These are phyloP conservation scores for Strigops habroptila DNA, from an alignment of 2,113 vertebrate genomes.

Conservation along the genomic window DNA sequence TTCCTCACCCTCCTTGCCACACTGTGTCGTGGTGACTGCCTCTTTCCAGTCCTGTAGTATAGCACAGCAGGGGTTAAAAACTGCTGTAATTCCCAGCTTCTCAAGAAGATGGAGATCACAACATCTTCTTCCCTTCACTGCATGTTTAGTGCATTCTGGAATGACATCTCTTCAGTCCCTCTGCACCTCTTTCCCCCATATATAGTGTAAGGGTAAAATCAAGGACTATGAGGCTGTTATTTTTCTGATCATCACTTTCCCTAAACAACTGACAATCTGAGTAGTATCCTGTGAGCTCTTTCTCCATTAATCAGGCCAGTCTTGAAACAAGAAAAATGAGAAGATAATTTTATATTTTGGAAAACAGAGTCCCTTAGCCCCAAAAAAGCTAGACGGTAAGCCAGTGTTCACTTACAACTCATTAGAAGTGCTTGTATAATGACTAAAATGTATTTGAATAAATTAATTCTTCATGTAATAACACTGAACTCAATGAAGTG, in stretches of 20 bases:
- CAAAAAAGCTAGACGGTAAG: neutral
- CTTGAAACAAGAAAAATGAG: neutral
- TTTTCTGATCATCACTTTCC: neutral
- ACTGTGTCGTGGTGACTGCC: neutral
- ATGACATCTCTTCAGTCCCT: neutral
- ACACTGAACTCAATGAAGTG: neutral
- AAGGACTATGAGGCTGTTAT: neutral
- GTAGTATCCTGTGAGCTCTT: neutral
- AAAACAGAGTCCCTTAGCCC: neutral
- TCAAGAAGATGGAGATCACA: neutral
- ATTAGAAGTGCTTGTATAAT: neutral
- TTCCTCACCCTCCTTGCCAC: neutral
- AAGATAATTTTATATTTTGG: neutral
- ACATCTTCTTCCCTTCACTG: neutral
- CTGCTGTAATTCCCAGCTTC: neutral
- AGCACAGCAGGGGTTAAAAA: neutral
- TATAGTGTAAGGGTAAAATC: neutral
- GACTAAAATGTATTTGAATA: neutral
- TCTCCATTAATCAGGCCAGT: neutral
- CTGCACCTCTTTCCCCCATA: neutral
- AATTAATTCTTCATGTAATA: constrained; percentile 1
- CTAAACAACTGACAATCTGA: neutral
- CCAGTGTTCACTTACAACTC: neutral
- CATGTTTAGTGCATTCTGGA: neutral
- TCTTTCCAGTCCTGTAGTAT: neutral